phyloP scores from a whole-genome alignment of 2,888 invertebrate species.

The Drosophila atripex region DNA sequence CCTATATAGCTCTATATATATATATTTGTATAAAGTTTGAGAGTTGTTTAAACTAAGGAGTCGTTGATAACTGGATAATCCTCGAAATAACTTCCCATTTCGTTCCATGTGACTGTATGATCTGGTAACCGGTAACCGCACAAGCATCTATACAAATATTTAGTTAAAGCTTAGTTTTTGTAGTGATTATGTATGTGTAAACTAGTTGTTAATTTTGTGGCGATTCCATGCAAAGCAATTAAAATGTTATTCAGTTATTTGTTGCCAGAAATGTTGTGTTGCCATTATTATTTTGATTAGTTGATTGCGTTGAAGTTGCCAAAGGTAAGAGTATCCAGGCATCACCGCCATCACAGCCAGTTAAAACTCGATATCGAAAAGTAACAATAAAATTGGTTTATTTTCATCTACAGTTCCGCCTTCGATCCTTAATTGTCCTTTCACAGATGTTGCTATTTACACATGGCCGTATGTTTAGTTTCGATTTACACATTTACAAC shows the following conservation, averaged over 20 bases:
- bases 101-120: constrained; percentile 1
- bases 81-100: constrained; percentile 1
- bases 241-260: constrained; percentile 50
- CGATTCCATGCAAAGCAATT: constrained; percentile 42
- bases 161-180: constrained; percentile 33
- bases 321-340: not conserved
- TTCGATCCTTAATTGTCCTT: constrained; percentile 24
- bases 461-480: constrained; percentile 15
- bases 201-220: constrained; percentile 45
- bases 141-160: constrained; percentile 27
- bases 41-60: constrained; percentile 32
- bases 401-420: constrained; percentile 29
- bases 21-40: constrained; percentile 44
- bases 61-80: constrained; percentile 33
- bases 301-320: too few species aligned
- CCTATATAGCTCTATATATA: constrained; percentile 25
- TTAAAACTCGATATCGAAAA: not conserved
- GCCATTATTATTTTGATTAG: not conserved
- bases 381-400: constrained; percentile 41
- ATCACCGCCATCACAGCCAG: not conserved
- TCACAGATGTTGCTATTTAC: constrained; percentile 39
- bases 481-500: constrained; percentile 36
- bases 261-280: constrained; percentile 30
- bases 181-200: constrained; percentile 39
- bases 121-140: constrained; percentile 21